These are phyloP conservation scores for Pristionchus japonicus DNA, from an alignment of 2,888 invertebrate genomes.

Conservation along the genomic window DNA sequence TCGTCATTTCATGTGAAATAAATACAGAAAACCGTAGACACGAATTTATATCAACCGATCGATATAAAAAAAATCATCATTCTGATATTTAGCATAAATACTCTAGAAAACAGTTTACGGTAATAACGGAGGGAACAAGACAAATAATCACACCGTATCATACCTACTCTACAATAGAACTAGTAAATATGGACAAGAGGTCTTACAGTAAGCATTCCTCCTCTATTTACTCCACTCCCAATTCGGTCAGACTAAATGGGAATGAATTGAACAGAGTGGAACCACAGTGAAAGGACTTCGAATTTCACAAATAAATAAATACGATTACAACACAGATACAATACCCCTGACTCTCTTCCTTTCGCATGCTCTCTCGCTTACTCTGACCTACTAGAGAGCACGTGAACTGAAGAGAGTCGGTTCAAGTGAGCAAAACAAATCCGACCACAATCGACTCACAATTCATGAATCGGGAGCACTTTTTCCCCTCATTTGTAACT, in stretches of 20 bases:
- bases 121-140: not conserved
- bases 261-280: not conserved
- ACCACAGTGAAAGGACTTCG: constrained; percentile 10
- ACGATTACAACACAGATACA: constrained; percentile 13
- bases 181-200: constrained; percentile 38
- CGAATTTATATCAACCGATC: constrained; percentile 34
- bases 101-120: constrained; percentile 11
- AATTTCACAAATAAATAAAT: constrained; percentile 38
- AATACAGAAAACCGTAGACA: constrained; percentile 21
- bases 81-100: constrained; percentile 19
- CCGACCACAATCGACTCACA: not conserved
- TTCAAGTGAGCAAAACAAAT: constrained; percentile 15
- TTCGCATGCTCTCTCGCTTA: not conserved
- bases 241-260: not conserved
- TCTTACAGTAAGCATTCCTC: not conserved
- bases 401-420: not conserved
- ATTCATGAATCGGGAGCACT: not conserved
- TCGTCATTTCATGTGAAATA: not conserved
- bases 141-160: constrained; percentile 38
- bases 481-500: not conserved
- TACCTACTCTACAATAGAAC: constrained; percentile 34
- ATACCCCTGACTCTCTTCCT: constrained; percentile 6
- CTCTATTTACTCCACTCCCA: not conserved
- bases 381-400: constrained; percentile 3
- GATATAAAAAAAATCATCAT: constrained; percentile 13